Conservation (phyloP, 2,797 vertebrate species). For the Phataginus tricuspis region DNA sequence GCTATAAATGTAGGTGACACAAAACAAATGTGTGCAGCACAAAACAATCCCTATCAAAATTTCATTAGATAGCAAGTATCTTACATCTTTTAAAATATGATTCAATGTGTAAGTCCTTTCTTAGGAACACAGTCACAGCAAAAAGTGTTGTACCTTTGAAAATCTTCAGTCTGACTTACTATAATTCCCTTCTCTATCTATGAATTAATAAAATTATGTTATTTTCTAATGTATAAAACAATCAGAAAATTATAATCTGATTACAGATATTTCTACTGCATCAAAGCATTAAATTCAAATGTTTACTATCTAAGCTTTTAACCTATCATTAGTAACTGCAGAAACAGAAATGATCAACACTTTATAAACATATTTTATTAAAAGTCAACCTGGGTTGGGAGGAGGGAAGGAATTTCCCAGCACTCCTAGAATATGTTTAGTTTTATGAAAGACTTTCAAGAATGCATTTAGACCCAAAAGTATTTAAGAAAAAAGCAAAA, state of each 20-base stretch:
- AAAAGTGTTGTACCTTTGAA: neutral
- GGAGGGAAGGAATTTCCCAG: neutral
- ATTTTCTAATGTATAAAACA: slow-evolving; percentile 29
- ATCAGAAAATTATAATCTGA: neutral
- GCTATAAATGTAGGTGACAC: neutral
- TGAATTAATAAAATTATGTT: neutral
- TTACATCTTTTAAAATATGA: neutral
- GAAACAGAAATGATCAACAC: neutral
- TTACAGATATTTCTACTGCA: neutral
- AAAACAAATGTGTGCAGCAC: neutral
- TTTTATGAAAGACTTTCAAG: slow-evolving; percentile 57
- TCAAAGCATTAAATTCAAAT: slow-evolving; percentile 55
- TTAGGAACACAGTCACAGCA: neutral
- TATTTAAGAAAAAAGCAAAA: slow-evolving; percentile 74
- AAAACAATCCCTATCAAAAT: neutral
- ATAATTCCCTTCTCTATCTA: slow-evolving; percentile 9
- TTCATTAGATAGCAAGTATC: neutral
- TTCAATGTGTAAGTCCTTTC: neutral
- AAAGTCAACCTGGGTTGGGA: neutral
- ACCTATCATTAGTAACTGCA: neutral
- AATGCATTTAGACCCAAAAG: slow-evolving; percentile 70
- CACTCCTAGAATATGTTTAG: neutral
- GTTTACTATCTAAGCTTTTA: slow-evolving; percentile 20
- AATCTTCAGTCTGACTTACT: slow-evolving; percentile 21
- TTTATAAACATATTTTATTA: neutral